Evolutionary conservation across 2,113 vertebrate species (phyloP).

Genomic region (Oenanthe melanoleuca): DNA sequence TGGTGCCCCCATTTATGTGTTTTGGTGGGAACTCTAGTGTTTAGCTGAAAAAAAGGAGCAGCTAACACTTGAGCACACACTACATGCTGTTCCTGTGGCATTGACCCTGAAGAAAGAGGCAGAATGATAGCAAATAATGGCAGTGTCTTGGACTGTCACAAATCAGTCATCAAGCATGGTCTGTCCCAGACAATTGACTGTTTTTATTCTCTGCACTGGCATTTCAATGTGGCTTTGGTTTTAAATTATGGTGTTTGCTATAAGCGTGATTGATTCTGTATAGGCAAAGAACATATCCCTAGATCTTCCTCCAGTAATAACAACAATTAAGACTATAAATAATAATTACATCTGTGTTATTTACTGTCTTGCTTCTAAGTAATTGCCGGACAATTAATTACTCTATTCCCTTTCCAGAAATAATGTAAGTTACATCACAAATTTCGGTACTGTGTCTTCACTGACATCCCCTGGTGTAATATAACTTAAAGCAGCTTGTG

Average conservation of each 20-base stretch:
- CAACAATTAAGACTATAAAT: neutral
- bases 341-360: neutral
- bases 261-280: neutral
- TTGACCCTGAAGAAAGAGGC: neutral
- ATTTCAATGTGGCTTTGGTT: neutral
- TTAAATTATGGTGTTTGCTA: neutral
- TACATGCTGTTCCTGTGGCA: neutral
- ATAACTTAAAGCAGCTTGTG: neutral
- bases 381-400: neutral
- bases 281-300: neutral
- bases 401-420: neutral
- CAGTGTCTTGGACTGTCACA: neutral
- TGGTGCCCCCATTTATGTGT: neutral
- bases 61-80: neutral
- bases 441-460: neutral
- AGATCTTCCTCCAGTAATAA: neutral
- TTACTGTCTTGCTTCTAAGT: neutral
- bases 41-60: neutral
- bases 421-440: neutral
- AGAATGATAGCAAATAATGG: neutral
- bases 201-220: neutral
- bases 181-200: neutral
- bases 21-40: neutral
- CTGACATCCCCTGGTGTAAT: neutral
- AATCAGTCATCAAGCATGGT: neutral